Conservation (phyloP, 2,888 invertebrate genomes). For the Caenorhabditis angaria region DNA sequence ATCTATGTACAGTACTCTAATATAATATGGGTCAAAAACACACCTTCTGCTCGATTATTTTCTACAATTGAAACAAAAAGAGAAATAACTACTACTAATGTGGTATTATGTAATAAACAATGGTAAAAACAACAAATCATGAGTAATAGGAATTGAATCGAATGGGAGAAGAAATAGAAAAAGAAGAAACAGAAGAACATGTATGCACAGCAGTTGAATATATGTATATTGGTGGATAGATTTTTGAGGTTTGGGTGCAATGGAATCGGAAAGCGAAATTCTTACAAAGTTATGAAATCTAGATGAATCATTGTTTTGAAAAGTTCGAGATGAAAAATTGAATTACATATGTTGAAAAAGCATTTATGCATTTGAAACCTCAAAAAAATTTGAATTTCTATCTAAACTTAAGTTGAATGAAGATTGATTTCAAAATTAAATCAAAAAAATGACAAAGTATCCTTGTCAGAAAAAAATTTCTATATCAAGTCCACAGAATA, state of each 20-base stretch:
- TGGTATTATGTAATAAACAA: conserved; percentile 2
- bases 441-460: too few relatives aligned
- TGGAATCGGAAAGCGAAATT: too few relatives aligned
- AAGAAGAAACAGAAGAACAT: neutral
- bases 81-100: conserved; percentile 2
- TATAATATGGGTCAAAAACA: too few relatives aligned
- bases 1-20: neutral
- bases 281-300: too few relatives aligned
- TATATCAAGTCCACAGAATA: too few relatives aligned
- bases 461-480: too few relatives aligned
- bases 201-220: conserved; percentile 1
- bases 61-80: neutral
- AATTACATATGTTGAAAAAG: too few relatives aligned
- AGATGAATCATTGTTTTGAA: too few relatives aligned
- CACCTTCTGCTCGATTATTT: neutral
- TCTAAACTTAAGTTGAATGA: neutral
- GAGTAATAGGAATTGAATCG: neutral
- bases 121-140: neutral
- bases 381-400: neutral
- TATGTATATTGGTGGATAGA: neutral
- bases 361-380: too few relatives aligned
- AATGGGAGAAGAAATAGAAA: neutral
- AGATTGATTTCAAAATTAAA: neutral
- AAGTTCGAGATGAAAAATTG: too few relatives aligned
- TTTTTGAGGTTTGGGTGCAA: too few relatives aligned